Conservation (phyloP, 2,888 invertebrate genomes). For the Sussaba pulchella region DNA sequence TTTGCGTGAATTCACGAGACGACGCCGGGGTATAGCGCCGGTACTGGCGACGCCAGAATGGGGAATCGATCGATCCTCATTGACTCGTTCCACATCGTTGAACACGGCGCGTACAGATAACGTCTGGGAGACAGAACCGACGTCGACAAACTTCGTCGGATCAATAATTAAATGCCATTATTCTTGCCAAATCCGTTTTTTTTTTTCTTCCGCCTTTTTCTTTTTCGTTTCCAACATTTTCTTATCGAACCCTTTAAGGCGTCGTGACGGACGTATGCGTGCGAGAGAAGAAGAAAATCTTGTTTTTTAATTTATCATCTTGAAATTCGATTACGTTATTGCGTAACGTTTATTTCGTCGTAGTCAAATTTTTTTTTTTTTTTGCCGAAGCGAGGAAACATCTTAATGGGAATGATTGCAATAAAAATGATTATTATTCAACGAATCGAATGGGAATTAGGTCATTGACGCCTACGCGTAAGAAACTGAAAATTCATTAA, state of each 20-base stretch:
- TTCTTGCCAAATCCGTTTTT: slow-evolving; percentile 2
- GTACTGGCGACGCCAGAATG: slow-evolving; percentile 23
- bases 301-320: neutral
- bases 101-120: neutral
- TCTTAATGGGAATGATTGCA: slow-evolving; percentile 44
- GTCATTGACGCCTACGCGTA: slow-evolving; percentile 59
- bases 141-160: slow-evolving; percentile 5
- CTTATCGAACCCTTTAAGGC: neutral
- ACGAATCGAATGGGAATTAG: slow-evolving; percentile 41
- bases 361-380: no score
- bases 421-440: slow-evolving; percentile 37
- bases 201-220: no score
- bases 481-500: slow-evolving; percentile 64
- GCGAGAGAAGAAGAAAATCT: neutral
- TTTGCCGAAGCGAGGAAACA: no score
- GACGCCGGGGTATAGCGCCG: neutral
- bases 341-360: neutral
- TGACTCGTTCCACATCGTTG: slow-evolving; percentile 38
- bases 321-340: neutral
- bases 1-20: slow-evolving; percentile 20
- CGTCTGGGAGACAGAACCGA: neutral
- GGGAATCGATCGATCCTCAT: slow-evolving; percentile 41
- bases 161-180: slow-evolving; percentile 16
- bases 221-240: neutral
- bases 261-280: neutral